Evolutionary conservation across 2,888 invertebrate genomes (phyloP).

Genomic region (Zaprionus bogoriensis): DNA sequence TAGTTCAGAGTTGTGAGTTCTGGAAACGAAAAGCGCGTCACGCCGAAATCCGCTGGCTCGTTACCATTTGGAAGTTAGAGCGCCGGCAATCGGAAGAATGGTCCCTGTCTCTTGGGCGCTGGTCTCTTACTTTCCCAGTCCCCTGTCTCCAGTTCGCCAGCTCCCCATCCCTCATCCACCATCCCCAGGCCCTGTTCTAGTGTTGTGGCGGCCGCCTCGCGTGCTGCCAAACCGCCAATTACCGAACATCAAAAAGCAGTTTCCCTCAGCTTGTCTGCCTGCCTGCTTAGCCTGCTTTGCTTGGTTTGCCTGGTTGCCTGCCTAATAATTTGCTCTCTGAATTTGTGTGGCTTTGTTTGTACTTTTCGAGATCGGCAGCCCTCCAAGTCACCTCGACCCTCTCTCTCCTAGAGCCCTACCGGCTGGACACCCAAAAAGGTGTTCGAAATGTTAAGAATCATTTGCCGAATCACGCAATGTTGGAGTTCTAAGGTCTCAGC

Average conservation of each 20-base stretch:
- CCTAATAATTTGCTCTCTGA: conserved; percentile 66
- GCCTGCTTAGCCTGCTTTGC: too few species aligned
- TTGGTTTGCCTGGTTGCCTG: conserved; percentile 43
- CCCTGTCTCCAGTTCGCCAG: neutral
- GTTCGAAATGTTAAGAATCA: conserved; percentile 70
- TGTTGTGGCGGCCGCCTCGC: conserved; percentile 57
- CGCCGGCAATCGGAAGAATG: conserved; percentile 64
- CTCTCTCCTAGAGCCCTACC: neutral
- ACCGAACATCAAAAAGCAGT: conserved; percentile 76
- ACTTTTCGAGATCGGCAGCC: conserved; percentile 41
- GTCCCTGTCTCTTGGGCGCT: conserved; percentile 31
- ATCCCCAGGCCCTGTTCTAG: conserved; percentile 1
- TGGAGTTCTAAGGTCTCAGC: neutral
- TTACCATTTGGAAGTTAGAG: conserved; percentile 67
- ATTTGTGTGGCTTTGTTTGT: conserved; percentile 71
- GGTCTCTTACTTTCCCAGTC: conserved; percentile 6
- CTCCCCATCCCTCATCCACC: conserved; percentile 15
- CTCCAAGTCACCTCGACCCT: conserved; percentile 3
- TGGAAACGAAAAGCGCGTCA: conserved; percentile 68
- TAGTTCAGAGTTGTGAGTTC: conserved; percentile 13
- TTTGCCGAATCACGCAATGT: conserved; percentile 67
- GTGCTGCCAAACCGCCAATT: conserved; percentile 78
- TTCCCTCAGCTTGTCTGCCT: conserved; percentile 52
- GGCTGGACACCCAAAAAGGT: conserved; percentile 72
- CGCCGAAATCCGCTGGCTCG: conserved; percentile 68